Evolutionary conservation across 2,888 invertebrate genomes (phyloP), one percentile per base, ranked within the genome.

Genomic region (Phrixothrix hirtus): DNA sequence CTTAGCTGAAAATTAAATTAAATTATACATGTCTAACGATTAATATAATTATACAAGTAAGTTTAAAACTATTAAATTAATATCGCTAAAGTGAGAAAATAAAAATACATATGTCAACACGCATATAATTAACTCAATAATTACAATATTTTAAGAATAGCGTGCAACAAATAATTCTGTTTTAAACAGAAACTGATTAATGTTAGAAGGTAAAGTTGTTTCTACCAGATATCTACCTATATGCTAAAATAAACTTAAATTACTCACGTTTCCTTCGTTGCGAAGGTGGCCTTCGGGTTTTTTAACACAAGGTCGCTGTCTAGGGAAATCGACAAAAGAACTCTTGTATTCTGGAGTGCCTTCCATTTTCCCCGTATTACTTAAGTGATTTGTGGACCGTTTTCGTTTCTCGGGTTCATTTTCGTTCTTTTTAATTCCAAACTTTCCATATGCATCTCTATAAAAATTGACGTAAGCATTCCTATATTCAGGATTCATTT

Each of bases 241-340:
- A 21, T 21, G 7, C 4, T 5, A 21, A 21, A 21, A 21, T 21
- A 21, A 21, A 21, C 21, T n/a, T n/a, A 21, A 21, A 21, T 21
- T 7, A 61, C 66, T 62, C 62, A 72, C 72, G 59, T 71, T 65
- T 52, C 71, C 71, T 55, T 69, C 69, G 27, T 61, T 64, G 3
- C 54, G 61, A 26, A 69, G 58, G 39, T 62, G 64, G 26, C 58
- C 49, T 55, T 61, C 66, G 10, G 79, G 78, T 53, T 71, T 76
- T 45, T 69, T 62, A 12, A 77, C 53, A 15, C 64, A 69, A 1
- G 79, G 77, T 26, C 79, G 69, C 54, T 76, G 76, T 34, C 79
- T 70, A 5, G 79, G 79, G 59, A 78, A 78, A 60, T 78, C 72
- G 66, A 78, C 65, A 60, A 76, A 79, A 7, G 67, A 65, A 45